Conservation (phyloP, 2,888 invertebrate species). For the Athripsodes cinereus region DNA sequence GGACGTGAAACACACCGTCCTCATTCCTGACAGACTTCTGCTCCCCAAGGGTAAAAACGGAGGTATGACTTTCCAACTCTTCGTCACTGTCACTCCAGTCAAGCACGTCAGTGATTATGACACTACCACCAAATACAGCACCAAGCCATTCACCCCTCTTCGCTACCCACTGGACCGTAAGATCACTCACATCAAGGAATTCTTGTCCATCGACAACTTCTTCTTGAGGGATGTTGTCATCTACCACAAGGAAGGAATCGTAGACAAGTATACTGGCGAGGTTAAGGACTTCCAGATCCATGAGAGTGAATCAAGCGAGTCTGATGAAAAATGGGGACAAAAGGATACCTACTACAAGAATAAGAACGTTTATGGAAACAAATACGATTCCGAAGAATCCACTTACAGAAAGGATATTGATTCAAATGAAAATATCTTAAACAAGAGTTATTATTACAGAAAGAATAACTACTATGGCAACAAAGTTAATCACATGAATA, state of each 20-base stretch:
- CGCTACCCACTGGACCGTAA: conserved; percentile 73
- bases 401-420: background rate
- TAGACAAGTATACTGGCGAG: background rate
- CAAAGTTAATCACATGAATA: background rate
- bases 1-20: conserved; percentile 46
- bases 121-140: conserved; percentile 35
- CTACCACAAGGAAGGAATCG: conserved; percentile 45
- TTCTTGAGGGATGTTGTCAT: conserved; percentile 58
- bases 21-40: conserved; percentile 59
- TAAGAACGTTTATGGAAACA: background rate
- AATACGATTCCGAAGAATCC: background rate
- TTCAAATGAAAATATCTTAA: background rate
- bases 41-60: conserved; percentile 64
- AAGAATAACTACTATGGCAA: no score
- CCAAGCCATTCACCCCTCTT: conserved; percentile 44
- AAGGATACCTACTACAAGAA: background rate
- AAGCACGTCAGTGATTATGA: conserved; percentile 22
- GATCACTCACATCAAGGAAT: conserved; percentile 53
- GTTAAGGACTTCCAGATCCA: background rate
- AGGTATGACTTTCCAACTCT: conserved; percentile 61
- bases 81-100: conserved; percentile 54
- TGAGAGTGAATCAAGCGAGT: background rate
- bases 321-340: background rate
- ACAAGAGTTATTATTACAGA: no score
- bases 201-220: conserved; percentile 53